Base-by-base conservation (phyloP, 2,113 vertebrate genomes). In the Lethenteron camtschaticum region DNA sequence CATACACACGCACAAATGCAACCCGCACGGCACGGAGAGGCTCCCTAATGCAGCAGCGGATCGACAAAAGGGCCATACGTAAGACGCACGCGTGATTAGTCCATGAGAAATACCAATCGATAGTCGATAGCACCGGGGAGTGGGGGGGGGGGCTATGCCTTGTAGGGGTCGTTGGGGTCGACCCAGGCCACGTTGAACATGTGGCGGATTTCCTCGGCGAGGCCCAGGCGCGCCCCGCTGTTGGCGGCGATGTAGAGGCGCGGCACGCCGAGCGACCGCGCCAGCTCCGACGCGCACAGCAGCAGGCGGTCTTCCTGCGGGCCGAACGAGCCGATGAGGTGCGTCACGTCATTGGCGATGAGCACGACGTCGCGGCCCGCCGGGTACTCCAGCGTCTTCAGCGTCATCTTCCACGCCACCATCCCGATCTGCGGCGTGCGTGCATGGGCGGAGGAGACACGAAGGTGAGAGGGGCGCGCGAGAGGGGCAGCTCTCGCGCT, bases 121-220 rank as follows among this genome's bases (percentile, higher is more conserved):
- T 41, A 41, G 6, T 41, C 41, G 41, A 41, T 41, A 41, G 41
- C 41, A 41, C 41, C 41, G 41, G 41, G 41, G 41, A 41, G 41
- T 41, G 41, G 41, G 41, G 41, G 24, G 24, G 24, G 6, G n/a
- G n/a, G 10, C 55, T 72, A 0, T 70, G 94, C 94, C 83, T 96
- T 96, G 80, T 84, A 81, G 8, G 85, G 90, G 71, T 99, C 86
- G 0, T 12, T 58, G 0, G 85, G 85, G 75, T 96, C 89, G 56
- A 84, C 78, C 94, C 92, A 96, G 55, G 87, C 90, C 78, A 95
- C 90, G 70, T 90, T 86, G 83, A 96, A 99, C 84, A 88, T 89
- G 79, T 86, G 79, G 10, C 87, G 85, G 75, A 96, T 75, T 78
- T 99, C 94, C 0, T 95, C 94, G 0, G 92, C 90, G 0, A 99